Conservation (phyloP, 2,797 vertebrate species). For the Arctocebus calabarensis region DNA sequence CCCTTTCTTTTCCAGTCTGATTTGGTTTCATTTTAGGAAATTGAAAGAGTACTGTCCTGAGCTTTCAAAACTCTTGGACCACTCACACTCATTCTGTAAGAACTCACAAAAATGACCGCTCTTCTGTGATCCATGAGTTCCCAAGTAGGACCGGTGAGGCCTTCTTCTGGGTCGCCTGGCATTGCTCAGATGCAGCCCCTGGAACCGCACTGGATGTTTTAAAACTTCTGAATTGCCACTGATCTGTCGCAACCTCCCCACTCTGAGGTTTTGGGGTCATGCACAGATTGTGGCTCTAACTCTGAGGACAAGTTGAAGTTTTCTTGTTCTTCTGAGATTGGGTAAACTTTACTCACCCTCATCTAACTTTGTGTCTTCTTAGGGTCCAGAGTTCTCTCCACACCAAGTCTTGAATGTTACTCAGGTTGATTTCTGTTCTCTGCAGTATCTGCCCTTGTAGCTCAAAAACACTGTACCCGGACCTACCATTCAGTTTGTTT, state of each 20-base stretch:
- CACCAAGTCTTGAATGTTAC: background rate
- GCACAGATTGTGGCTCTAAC: background rate
- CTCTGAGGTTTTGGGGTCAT: background rate
- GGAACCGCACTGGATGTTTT: background rate
- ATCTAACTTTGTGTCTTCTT: background rate
- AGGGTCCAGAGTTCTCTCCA: background rate
- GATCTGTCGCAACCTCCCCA: background rate
- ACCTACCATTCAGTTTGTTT: background rate
- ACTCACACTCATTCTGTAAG: background rate
- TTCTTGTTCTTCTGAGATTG: background rate
- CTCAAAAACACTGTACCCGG: background rate
- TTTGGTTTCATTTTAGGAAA: background rate
- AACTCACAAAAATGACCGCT: background rate
- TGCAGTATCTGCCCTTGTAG: background rate
- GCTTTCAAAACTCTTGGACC: background rate
- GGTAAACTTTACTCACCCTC: background rate
- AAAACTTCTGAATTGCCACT: background rate
- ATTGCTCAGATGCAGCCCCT: background rate
- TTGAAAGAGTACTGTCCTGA: background rate
- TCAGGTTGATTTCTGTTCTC: background rate
- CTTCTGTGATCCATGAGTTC: background rate
- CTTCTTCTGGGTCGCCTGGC: background rate
- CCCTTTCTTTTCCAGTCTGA: background rate
- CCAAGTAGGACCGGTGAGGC: background rate
- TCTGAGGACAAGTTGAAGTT: background rate